Evolutionary conservation across 2,113 vertebrate species (phyloP), one percentile per base, ranked within the genome.

Genomic region (Hyaena hyaena): DNA sequence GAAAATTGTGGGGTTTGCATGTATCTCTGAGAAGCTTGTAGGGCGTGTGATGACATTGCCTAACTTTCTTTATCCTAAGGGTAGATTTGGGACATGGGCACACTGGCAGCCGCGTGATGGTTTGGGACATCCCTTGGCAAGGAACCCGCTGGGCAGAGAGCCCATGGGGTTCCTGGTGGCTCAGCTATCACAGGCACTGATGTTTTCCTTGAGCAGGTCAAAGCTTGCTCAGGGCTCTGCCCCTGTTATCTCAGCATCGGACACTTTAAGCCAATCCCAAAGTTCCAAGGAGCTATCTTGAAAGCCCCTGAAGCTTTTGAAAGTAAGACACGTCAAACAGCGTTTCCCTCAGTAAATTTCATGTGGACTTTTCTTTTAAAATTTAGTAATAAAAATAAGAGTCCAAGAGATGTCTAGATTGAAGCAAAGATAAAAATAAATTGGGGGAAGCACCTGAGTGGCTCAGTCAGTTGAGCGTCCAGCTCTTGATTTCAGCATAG

Each of bases 381-480:
- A 77, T 21, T 82, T 55, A 21, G 24, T 55, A 11, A 4, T 76
- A 53, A 53, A 43, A 90, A n/a, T 26, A 7, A 77, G 53, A 39
- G 4, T 65, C 69, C 35, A 31, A 19, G 63, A 53, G 80, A 65
- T 81, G n/a, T 31, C 6, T 33, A 48, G 69, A 68, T 53, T 35
- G 24, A 88, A 83, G 35, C 33, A 58, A 97, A 91, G 83, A 68
- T 39, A 84, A 61, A 84, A 77, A 63, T n/a, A 68, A 77, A 35
- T 7, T 71, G 26, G 58, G 58, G 58, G 7, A 8, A 21, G 58
- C 21, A 9, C 58, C 21, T 61, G 58, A 8, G 21, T 9, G 58
- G 58, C 58, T 61, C 58, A 61, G 58, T 61, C 21, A 9, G 58
- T 61, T 61, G 58, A 61, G 19, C 7, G 21, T 21, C 58, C 7